These are phyloP conservation scores for Taeniopygia guttata DNA, from an alignment of 2,797 vertebrate species.

Conservation along the genomic window DNA sequence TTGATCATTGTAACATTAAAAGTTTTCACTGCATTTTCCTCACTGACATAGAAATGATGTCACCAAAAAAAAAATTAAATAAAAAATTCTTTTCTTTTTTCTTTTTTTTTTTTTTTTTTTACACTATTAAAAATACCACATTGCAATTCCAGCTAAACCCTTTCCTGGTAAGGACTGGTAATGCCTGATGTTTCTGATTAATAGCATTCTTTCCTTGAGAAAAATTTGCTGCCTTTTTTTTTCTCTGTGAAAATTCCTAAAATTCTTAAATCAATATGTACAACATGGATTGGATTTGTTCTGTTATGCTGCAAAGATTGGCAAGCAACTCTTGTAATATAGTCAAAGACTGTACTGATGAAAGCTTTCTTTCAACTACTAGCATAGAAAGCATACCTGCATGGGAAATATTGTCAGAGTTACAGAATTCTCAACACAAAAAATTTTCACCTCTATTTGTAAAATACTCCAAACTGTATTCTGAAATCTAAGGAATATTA, in stretches of 20 bases:
- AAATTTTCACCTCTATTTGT: neutral
- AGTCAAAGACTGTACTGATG: neutral
- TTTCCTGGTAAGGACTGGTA: conserved; percentile 42
- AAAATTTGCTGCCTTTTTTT: neutral
- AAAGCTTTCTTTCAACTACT: neutral
- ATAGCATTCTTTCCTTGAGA: conserved; percentile 12
- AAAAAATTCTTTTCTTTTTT: fast-evolving
- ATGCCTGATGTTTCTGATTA: conserved; percentile 58
- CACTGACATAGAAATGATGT: neutral
- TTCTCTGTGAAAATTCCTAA: neutral
- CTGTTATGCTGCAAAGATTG: neutral
- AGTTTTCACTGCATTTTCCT: neutral
- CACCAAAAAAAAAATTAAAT: neutral
- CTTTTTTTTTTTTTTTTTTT: neutral
- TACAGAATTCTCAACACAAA: neutral
- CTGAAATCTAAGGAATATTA: neutral
- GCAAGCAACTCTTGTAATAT: neutral
- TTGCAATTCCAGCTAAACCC: neutral
- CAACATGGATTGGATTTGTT: conserved; percentile 25
- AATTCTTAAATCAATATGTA: neutral
- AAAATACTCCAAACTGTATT: neutral
- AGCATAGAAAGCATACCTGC: neutral
- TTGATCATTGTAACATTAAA: neutral
- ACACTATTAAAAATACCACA: neutral
- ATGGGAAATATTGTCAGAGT: neutral